phyloP scores from a whole-genome alignment of 2,797 vertebrate genomes.

The Lutjanus campechanus region DNA sequence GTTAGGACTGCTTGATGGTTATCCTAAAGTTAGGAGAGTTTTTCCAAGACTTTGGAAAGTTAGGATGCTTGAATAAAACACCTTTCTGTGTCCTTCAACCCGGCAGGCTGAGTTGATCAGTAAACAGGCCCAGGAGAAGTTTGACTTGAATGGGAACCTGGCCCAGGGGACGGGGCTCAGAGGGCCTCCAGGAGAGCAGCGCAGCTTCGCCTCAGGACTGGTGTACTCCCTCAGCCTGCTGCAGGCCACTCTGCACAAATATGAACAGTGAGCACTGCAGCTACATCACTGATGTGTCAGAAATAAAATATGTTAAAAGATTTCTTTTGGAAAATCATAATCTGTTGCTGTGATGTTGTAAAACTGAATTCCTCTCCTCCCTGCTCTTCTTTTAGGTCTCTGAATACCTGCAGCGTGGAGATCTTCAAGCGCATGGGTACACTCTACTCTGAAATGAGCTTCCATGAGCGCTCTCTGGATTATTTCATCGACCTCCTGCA shows the following conservation, averaged over 20 bases:
- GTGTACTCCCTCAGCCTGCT: constrained; percentile 95
- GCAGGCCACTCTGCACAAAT: constrained; percentile 95
- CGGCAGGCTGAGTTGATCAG: constrained; percentile 95
- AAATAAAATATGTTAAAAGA: neutral
- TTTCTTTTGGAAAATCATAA: neutral
- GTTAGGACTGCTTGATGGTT: too few relatives aligned
- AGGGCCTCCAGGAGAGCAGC: constrained; percentile 92
- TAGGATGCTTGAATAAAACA: too few relatives aligned
- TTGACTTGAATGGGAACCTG: constrained; percentile 90
- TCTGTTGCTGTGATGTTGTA: neutral
- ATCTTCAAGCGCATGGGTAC: constrained; percentile 95
- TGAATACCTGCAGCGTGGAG: constrained; percentile 91
- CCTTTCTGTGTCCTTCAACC: neutral
- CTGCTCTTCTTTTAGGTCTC: constrained; percentile 82
- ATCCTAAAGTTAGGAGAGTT: too few relatives aligned
- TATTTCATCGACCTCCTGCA: constrained; percentile 96
- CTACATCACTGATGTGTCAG: constrained; percentile 17
- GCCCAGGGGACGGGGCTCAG: constrained; percentile 85
- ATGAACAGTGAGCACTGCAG: constrained; percentile 90
- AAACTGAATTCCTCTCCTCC: neutral
- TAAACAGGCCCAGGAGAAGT: constrained; percentile 98
- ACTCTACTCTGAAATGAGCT: constrained; percentile 96
- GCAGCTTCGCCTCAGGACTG: constrained; percentile 95
- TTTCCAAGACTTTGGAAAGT: too few relatives aligned
- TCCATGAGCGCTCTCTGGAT: constrained; percentile 96